Conservation (phyloP, 2,888 invertebrate genomes). For the Drosophila incognita region DNA sequence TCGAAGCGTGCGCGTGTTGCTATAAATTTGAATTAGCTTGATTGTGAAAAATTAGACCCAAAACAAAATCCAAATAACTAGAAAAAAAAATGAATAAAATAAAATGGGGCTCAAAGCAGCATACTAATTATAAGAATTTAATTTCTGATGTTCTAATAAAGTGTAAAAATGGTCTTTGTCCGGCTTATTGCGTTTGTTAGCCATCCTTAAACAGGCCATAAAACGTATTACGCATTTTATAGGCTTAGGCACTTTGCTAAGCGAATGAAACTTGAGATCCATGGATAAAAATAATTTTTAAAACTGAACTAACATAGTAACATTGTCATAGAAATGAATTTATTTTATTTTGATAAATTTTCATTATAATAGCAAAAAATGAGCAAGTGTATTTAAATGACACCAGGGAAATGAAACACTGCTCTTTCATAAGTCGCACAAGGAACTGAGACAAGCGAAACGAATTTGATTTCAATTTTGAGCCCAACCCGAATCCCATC, state of each 20-base stretch:
- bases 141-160: conserved; percentile 51
- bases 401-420: not conserved
- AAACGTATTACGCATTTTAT: not conserved
- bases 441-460: conserved; percentile 24
- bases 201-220: not conserved
- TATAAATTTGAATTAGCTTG: conserved; percentile 79
- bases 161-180: conserved; percentile 28
- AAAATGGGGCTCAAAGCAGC: conserved; percentile 28
- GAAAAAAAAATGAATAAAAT: conserved; percentile 4
- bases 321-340: not conserved
- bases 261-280: not conserved
- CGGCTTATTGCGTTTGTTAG: conserved; percentile 26
- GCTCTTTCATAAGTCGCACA: conserved; percentile 4
- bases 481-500: conserved; percentile 25
- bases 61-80: conserved; percentile 20
- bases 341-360: not conserved
- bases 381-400: conserved; percentile 26
- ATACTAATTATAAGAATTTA: conserved; percentile 66
- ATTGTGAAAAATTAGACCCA: conserved; percentile 69
- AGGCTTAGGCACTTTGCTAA: not conserved
- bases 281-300: not conserved
- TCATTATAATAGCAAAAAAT: not conserved
- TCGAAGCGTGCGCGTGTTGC: conserved; percentile 51
- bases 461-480: conserved; percentile 67
- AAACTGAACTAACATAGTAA: not conserved